A percentile compares a stretch with the other conserved stretches of the same genome.
These are phyloP conservation scores for Lasioglossum pauxillum DNA, from an alignment of 2,888 invertebrate genomes.

Conservation along the genomic window DNA sequence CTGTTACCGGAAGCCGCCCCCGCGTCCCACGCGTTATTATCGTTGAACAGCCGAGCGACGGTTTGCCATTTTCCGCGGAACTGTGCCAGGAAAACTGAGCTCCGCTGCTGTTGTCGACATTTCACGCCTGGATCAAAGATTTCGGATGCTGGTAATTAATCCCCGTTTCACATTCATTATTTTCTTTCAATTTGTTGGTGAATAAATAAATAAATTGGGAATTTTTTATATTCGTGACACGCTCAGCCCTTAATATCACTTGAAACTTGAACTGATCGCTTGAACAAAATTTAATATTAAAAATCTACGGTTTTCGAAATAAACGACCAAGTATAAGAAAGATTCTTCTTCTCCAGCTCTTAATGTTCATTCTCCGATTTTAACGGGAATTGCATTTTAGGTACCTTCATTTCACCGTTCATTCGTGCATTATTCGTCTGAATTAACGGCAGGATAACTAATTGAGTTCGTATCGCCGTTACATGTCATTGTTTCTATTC, in stretches of 20 bases:
- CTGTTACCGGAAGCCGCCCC: background rate
- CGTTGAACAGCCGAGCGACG: background rate
- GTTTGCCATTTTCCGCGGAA: background rate
- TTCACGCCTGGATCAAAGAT: background rate
- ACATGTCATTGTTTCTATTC: background rate
- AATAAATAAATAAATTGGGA: too few relatives aligned
- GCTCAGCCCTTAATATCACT: too few relatives aligned
- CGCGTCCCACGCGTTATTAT: background rate
- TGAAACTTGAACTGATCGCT: too few relatives aligned
- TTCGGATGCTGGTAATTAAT: background rate
- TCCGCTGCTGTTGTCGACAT: background rate
- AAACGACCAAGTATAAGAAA: too few relatives aligned
- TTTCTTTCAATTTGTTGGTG: too few relatives aligned
- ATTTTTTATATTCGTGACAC: too few relatives aligned
- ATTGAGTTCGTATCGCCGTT: background rate
- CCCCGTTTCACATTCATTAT: background rate
- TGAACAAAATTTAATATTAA: too few relatives aligned
- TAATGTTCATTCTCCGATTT: background rate
- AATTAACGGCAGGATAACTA: background rate
- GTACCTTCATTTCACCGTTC: background rate
- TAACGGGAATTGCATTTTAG: background rate
- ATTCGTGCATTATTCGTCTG: background rate
- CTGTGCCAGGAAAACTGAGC: background rate
- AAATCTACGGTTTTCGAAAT: too few relatives aligned
- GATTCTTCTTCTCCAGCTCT: background rate